phyloP scores from a whole-genome alignment of 2,888 invertebrate species.

The Agonopterix alstromeriana region DNA sequence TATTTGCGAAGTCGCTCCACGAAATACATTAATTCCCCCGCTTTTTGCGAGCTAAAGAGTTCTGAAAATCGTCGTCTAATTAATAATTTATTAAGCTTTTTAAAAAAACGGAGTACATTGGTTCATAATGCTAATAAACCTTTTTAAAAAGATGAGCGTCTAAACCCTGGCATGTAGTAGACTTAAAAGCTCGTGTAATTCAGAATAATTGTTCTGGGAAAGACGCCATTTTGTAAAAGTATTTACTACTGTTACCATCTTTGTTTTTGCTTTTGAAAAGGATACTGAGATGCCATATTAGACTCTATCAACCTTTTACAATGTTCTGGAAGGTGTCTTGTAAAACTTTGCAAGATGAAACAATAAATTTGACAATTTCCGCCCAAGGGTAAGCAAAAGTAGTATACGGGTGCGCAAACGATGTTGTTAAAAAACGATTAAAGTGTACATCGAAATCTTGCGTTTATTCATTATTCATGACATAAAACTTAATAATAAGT shows the following conservation, averaged over 20 bases:
- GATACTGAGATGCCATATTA: neutral
- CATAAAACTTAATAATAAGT: neutral
- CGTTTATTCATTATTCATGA: constrained; percentile 6
- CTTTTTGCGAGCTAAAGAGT: constrained; percentile 33
- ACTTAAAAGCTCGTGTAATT: constrained; percentile 42
- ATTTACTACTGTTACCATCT: constrained; percentile 18
- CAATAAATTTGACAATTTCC: constrained; percentile 1
- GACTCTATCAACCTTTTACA: neutral
- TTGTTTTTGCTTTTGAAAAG: neutral
- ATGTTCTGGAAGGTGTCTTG: neutral
- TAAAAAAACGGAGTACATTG: constrained; percentile 32
- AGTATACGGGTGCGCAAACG: constrained; percentile 26
- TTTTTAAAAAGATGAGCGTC: constrained; percentile 27
- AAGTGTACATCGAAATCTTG: constrained; percentile 21
- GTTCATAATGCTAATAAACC: constrained; percentile 26
- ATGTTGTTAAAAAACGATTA: constrained; percentile 45
- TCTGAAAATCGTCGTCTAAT: constrained; percentile 41
- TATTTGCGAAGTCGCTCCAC: constrained; percentile 31
- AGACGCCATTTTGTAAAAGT: constrained; percentile 37
- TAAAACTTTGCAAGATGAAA: constrained; percentile 1
- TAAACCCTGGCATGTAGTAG: constrained; percentile 10
- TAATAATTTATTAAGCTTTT: constrained; percentile 61
- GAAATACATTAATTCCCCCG: constrained; percentile 34
- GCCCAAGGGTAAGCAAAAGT: constrained; percentile 20
- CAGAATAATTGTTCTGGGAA: constrained; percentile 32